These are phyloP conservation scores for Melieria picta DNA, from an alignment of 2,888 invertebrate species.

Conservation along the genomic window DNA sequence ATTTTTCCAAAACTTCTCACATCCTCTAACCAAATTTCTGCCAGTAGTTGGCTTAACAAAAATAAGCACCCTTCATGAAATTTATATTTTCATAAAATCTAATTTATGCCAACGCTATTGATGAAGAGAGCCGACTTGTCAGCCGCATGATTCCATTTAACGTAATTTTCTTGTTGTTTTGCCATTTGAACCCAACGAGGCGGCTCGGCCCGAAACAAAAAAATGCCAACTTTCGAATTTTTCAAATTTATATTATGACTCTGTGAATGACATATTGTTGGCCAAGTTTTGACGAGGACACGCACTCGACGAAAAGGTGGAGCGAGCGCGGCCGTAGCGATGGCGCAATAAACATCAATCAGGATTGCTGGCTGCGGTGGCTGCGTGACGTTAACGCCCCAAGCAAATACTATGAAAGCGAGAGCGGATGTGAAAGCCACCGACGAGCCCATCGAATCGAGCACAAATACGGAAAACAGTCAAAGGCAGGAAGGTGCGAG, in stretches of 20 bases:
- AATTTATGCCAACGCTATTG: constrained; percentile 19
- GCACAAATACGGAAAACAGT: no score
- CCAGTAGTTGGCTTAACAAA: no score
- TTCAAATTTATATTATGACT: constrained; percentile 41
- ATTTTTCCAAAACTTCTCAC: no score
- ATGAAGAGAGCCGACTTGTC: constrained; percentile 5
- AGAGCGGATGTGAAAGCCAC: no score
- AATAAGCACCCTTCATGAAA: no score
- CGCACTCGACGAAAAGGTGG: not conserved
- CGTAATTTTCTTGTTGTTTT: not conserved
- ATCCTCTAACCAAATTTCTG: no score
- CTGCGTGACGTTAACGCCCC: constrained; percentile 40
- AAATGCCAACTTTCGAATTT: constrained; percentile 27
- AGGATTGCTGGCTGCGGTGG: constrained; percentile 42
- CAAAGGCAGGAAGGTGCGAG: no score
- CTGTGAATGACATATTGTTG: constrained; percentile 38
- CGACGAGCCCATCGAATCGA: no score
- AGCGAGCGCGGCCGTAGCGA: not conserved
- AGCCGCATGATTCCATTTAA: not conserved
- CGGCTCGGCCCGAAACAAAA: not conserved
- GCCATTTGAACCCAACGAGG: not conserved
- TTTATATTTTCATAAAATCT: not conserved
- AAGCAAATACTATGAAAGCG: constrained; percentile 12
- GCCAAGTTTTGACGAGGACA: constrained; percentile 16
- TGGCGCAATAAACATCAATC: constrained; percentile 43